Conservation (phyloP, 2,888 invertebrate species). For the Sinohyriopsis cumingii region DNA sequence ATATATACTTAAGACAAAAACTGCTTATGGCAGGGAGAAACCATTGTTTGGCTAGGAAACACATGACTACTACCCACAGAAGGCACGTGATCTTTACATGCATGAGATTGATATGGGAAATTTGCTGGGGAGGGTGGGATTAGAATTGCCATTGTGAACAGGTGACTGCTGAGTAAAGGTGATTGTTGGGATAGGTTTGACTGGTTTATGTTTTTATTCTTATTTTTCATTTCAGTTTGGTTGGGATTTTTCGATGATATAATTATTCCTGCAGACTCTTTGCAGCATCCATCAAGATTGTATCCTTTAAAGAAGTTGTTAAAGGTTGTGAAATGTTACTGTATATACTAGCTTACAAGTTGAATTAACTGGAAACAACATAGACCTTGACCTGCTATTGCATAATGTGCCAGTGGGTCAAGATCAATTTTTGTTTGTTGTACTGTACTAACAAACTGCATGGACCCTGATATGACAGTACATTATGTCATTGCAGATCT, state of each 20-base stretch:
- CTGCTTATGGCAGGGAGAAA: no score
- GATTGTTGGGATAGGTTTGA: no score
- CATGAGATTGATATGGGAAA: no score
- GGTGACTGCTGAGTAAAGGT: no score
- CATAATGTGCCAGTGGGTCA: background rate
- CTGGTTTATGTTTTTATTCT: background rate
- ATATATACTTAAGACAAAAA: no score
- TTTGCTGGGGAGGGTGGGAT: no score
- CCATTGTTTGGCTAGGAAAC: no score
- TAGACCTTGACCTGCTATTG: background rate
- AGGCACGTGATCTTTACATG: no score
- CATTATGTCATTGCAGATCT: no score
- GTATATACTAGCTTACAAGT: background rate
- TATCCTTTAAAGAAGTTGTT: constrained; percentile 62
- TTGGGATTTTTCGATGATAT: constrained; percentile 93
- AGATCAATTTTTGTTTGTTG: background rate
- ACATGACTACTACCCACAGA: no score
- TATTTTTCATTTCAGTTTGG: constrained; percentile 80
- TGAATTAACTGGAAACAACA: background rate
- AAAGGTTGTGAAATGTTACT: background rate
- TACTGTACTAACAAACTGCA: background rate
- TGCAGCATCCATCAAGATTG: constrained; percentile 95
- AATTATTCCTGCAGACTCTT: constrained; percentile 89
- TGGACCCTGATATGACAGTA: no score
- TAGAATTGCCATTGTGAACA: no score